phyloP scores from a whole-genome alignment of 2,888 invertebrate genomes.

The Folsomia manolachei region DNA sequence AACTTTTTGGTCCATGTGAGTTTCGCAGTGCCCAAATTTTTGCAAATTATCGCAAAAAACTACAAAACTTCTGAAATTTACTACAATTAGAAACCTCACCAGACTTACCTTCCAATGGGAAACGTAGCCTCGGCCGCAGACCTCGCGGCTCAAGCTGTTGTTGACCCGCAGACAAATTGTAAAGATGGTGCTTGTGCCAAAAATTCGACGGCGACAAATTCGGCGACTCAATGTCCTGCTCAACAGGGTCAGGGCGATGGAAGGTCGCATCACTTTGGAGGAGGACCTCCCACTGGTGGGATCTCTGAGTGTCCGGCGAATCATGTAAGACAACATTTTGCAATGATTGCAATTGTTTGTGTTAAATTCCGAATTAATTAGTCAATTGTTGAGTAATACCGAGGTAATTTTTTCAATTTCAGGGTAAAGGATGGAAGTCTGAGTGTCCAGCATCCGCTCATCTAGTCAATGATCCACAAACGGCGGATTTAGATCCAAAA shows the following conservation, averaged over 20 bases:
- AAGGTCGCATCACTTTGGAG: background rate
- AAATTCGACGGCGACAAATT: slow-evolving; percentile 4
- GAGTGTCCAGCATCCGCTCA: slow-evolving; percentile 72
- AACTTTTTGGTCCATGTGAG: background rate
- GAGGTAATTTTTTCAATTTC: too few species aligned
- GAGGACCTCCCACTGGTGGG: background rate
- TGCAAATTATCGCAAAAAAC: too few species aligned
- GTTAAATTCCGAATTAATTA: background rate
- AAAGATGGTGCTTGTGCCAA: slow-evolving; percentile 19
- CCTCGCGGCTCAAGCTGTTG: slow-evolving; percentile 58
- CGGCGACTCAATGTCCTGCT: background rate
- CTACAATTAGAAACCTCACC: too few species aligned
- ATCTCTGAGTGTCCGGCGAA: background rate
- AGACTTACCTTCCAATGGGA: too few species aligned
- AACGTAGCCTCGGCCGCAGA: slow-evolving; percentile 63
- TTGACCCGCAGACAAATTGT: slow-evolving; percentile 26
- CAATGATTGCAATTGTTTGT: too few species aligned
- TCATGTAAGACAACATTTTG: too few species aligned
- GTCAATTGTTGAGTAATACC: background rate
- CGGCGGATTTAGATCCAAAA: slow-evolving; percentile 69
- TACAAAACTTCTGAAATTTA: too few species aligned
- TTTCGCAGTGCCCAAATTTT: background rate
- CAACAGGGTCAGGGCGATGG: background rate
- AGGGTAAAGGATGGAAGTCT: slow-evolving; percentile 52
- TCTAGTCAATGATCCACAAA: slow-evolving; percentile 45